Evolutionary conservation across 2,888 invertebrate genomes (phyloP).

Genomic region (Sthenelais limicola): DNA sequence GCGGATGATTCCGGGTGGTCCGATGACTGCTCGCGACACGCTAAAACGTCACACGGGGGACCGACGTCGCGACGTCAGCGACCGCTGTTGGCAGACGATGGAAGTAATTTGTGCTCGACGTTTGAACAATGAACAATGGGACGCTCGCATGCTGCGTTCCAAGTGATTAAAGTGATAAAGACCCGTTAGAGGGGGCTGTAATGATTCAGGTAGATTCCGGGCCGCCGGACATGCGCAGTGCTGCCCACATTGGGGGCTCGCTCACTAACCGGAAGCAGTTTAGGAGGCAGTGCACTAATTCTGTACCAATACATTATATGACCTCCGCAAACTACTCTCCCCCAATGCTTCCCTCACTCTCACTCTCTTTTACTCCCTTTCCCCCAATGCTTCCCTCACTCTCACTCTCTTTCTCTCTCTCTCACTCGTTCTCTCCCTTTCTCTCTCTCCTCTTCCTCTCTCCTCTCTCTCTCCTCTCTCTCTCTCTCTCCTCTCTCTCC

Average conservation of each 20-base stretch:
- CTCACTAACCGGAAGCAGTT: no score
- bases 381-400: not conserved
- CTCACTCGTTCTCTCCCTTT: not conserved
- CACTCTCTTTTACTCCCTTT: not conserved
- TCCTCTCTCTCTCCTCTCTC: not conserved
- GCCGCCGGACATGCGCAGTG: no score
- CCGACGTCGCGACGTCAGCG: conserved; percentile 25
- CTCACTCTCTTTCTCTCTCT: not conserved
- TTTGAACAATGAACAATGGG: conserved; percentile 19
- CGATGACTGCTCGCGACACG: not conserved
- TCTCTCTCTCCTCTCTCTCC: not conserved
- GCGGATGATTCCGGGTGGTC: conserved; percentile 13
- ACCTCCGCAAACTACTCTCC: no score
- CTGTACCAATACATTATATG: no score
- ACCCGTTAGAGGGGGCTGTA: no score
- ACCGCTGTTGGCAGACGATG: conserved; percentile 6
- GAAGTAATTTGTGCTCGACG: conserved; percentile 15
- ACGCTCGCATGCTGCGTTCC: conserved; percentile 1
- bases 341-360: no score
- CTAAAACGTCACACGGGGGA: conserved; percentile 9
- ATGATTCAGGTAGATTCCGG: no score
- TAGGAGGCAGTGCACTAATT: no score
- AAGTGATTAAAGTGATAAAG: conserved; percentile 36
- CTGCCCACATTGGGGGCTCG: no score
- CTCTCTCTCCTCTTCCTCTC: not conserved